Base-by-base conservation (phyloP, 2,113 vertebrate genomes). In the Limanda limanda region DNA sequence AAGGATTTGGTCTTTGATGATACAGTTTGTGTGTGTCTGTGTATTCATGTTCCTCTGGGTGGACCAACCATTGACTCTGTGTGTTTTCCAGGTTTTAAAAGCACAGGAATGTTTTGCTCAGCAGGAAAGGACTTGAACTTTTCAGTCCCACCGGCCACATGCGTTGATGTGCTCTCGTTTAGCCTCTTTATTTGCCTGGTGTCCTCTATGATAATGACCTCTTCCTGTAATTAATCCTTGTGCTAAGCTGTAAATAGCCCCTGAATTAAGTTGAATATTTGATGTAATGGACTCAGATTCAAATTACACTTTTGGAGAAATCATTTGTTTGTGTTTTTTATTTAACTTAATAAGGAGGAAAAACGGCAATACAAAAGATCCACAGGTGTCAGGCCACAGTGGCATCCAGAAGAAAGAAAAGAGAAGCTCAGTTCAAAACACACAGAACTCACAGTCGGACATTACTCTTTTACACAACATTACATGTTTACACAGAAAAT, bases 31-130 rank as follows among this genome's bases (percentile, higher is more conserved):
- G 48, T 78, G 24, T 63, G 21, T 59, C 6, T 74, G 37, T 59
- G 59, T 70, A 17, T 55, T 73, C 40, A 55, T 71, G 21, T 45
- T 68, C 18, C 21, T 48, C 64, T 45, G 65, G 56, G 71, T 66
- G 42, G 47, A 57, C 67, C 23, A 9, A 24, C 5, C 42, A 0
- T 25, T 23, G 24, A 61, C 55, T 73, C 54, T 51, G 15, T 55
- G 57, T 20, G n/a, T 58, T 79, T 83, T 70, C 55, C 71, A 61
- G 48, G 21, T 73, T 79, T 62, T 8, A 64, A 72, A 63, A 59
- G 67, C 60, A 71, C 76, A 76, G 56, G 72, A 78, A 82, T 76
- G 74, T 59, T 81, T 55, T 56, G n/a, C 69, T 77, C 56, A 52
- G 35, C 82, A 45, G 48, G 37, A 74, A 71, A 57, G 52, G 25